These are phyloP conservation scores for Geodia barretti DNA, from an alignment of 37 sponge, comb jelly and placozoan species.

Conservation along the genomic window DNA sequence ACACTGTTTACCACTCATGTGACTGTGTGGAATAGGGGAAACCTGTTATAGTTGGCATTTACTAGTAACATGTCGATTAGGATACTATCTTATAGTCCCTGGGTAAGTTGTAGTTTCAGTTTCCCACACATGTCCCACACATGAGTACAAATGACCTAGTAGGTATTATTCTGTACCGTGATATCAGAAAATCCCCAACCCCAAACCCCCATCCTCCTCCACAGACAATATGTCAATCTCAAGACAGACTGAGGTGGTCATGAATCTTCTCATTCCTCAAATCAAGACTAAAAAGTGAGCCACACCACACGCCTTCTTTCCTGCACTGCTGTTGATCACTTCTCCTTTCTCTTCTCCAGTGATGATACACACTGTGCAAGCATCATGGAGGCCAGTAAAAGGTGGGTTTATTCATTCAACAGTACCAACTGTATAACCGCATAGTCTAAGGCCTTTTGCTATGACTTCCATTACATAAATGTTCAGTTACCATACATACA, in stretches of 20 bases:
- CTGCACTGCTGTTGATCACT: background rate
- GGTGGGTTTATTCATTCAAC: too few species aligned
- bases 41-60: background rate
- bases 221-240: conserved; percentile 34
- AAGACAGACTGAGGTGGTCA: conserved; percentile 38
- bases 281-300: conserved; percentile 11
- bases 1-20: background rate
- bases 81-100: background rate
- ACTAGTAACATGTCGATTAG: background rate
- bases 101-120: too few species aligned
- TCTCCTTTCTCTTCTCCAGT: background rate
- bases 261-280: conserved; percentile 4
- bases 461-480: too few species aligned
- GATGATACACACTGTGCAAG: background rate
- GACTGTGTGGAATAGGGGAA: background rate
- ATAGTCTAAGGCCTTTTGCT: too few species aligned
- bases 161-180: too few species aligned
- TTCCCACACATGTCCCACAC: background rate
- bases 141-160: background rate
- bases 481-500: background rate
- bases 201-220: too few species aligned
- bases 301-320: background rate
- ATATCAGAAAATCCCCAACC: too few species aligned
- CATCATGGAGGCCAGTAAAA: background rate
- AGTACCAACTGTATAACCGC: too few species aligned